phyloP scores from a whole-genome alignment of 2,113 vertebrate species.

The Leucopternis melanops region DNA sequence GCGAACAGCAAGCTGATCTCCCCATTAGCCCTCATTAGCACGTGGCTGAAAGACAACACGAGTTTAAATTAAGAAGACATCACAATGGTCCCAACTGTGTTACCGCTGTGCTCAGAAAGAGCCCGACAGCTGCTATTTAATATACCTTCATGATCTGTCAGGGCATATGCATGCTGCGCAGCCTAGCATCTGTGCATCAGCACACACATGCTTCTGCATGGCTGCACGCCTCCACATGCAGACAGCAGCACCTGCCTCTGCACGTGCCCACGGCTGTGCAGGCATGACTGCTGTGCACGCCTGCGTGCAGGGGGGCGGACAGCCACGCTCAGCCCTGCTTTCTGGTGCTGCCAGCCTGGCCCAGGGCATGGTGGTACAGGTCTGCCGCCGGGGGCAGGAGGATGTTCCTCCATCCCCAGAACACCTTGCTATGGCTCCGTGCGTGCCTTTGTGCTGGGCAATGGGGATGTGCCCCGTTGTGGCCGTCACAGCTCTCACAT shows the following conservation, averaged over 20 bases:
- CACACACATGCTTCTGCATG: not conserved
- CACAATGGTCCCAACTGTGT: slow-evolving; percentile 66
- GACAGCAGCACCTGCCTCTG: not conserved
- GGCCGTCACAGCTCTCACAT: fast-evolving
- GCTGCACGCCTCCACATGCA: not conserved
- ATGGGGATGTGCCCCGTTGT: not conserved
- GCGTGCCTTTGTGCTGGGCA: not conserved
- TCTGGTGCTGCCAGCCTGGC: not conserved
- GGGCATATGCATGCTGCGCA: not conserved
- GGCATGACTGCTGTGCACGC: not conserved
- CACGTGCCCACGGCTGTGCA: not conserved
- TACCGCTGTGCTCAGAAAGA: slow-evolving; percentile 7
- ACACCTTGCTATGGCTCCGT: not conserved
- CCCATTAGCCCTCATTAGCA: slow-evolving; percentile 73
- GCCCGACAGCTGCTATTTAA: slow-evolving; percentile 60
- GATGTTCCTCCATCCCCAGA: not conserved
- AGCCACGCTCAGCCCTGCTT: not conserved
- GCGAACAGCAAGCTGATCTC: slow-evolving; percentile 42
- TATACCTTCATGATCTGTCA: not conserved
- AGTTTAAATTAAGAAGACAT: slow-evolving; percentile 66
- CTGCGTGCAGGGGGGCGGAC: not conserved
- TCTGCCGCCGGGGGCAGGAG: not conserved
- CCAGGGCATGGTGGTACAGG: not conserved
- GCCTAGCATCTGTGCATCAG: not conserved
- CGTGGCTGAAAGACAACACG: slow-evolving; percentile 64